These are phyloP conservation scores for Nowickia ferox DNA, from an alignment of 2,888 invertebrate genomes.

Conservation along the genomic window DNA sequence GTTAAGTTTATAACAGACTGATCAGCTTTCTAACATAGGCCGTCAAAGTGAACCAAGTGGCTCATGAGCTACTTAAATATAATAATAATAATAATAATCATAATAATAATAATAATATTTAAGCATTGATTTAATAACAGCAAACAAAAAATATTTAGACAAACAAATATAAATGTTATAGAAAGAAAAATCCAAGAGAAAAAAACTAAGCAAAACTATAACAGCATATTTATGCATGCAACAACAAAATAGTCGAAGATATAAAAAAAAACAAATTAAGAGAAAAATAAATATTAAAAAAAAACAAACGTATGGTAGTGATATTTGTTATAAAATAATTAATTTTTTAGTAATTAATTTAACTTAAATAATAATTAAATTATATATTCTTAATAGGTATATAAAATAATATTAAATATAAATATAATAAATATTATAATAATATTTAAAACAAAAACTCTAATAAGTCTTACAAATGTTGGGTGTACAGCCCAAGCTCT, in stretches of 20 bases:
- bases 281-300: slow-evolving; percentile 76
- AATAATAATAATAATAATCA: slow-evolving; percentile 20
- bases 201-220: slow-evolving; percentile 41
- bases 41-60: not conserved
- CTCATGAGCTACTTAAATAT: not conserved
- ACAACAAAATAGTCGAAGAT: slow-evolving; percentile 71
- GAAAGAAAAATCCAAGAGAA: not conserved
- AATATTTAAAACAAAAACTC: slow-evolving; percentile 64
- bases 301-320: slow-evolving; percentile 77
- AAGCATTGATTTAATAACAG: slow-evolving; percentile 56
- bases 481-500: not conserved
- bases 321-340: slow-evolving; percentile 82
- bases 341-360: slow-evolving; percentile 79
- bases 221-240: slow-evolving; percentile 69
- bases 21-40: not conserved
- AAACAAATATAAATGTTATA: slow-evolving; percentile 47
- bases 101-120: slow-evolving; percentile 58
- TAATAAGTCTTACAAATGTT: slow-evolving; percentile 61
- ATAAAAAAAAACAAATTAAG: slow-evolving; percentile 69
- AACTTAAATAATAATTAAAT: slow-evolving; percentile 63
- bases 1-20: not conserved
- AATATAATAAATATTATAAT: slow-evolving; percentile 67
- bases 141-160: slow-evolving; percentile 56
- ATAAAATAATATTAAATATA: slow-evolving; percentile 57
- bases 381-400: slow-evolving; percentile 65